Base-by-base conservation (phyloP, 1,140 invertebrate genomes). In the Drosophila tropicalis region DNA sequence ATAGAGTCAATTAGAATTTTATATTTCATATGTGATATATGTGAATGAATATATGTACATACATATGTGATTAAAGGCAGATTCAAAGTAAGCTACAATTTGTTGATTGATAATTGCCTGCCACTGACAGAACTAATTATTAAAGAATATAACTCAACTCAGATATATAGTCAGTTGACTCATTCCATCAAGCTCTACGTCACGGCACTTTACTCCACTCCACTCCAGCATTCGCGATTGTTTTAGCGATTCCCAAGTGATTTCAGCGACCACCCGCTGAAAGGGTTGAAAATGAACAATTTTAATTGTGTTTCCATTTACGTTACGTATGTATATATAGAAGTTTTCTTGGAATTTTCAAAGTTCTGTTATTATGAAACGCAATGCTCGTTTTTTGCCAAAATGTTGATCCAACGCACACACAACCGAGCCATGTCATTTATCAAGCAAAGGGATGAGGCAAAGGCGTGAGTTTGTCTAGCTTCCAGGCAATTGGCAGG, bases 281-380 rank as follows among this genome's bases (percentile, higher is more conserved):
- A 77, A 77, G 75, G 74, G 75, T 77, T 77, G 75, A 78, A 77
- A 77, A 67, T 76, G 66, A 62, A 83, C 73, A 82, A 89, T 90
- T 89, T 87, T 90, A 84, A 82, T 84, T 90, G 80, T 90, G 74
- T 86, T 80, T 82, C 36, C 56, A 29, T 67, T 19, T 86, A 73
- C 22, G 22, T 3, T 22, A 25, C 22, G 4, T 6, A 29, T 29
- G 6, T 6, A 5, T 29, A 29, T 6, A 73, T 67, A 62, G 66
- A 29, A 67, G 66, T 76, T 64, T 76, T 51, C 76, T 74, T 63
- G 90, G 90, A 91, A 91, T 91, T 90, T 83, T 73, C 72, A 70
- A 91, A 76, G 91, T 90, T 51, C 86, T 89, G 90, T 91, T 91
- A 91, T 91, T 85, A 91, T 29, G 5, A 29, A 36, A 89, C 90